A percentile compares a stretch with the other conserved stretches of the same genome.
phyloP scores from a whole-genome alignment of 1,140 invertebrate genomes.

The Calephelis nemesis region DNA sequence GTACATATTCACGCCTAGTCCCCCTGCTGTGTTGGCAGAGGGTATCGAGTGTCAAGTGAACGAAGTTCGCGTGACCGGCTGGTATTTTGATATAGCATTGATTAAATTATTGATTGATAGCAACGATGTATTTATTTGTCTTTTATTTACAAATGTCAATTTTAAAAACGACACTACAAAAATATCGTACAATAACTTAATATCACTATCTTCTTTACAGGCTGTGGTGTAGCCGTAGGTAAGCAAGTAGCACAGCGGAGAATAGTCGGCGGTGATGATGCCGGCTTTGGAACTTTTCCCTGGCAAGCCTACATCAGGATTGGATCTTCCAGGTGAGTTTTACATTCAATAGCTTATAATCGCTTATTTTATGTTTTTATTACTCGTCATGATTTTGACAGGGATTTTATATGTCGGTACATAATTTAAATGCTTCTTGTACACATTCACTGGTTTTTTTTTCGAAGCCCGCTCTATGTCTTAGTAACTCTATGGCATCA shows the following conservation, averaged over 20 bases:
- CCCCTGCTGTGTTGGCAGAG: too few species aligned
- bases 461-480: background rate
- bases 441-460: background rate
- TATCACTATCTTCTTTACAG: constrained; percentile 75
- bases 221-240: constrained; percentile 90
- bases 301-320: constrained; percentile 98
- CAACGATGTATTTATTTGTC: too few species aligned
- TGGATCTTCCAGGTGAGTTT: constrained; percentile 84
- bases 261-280: constrained; percentile 95
- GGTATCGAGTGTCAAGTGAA: too few species aligned
- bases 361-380: too few species aligned
- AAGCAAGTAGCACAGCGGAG: constrained; percentile 92
- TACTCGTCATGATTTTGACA: background rate
- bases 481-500: constrained; percentile 3
- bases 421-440: too few species aligned
- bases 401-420: too few species aligned
- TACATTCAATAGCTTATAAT: background rate
- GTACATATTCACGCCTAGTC: too few species aligned
- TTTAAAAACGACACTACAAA: too few species aligned
- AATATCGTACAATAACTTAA: background rate
- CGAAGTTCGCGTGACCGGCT: too few species aligned
- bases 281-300: constrained; percentile 95
- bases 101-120: too few species aligned
- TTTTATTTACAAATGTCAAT: too few species aligned
- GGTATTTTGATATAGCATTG: too few species aligned